Evolutionary conservation across 2,113 vertebrate species (phyloP).

Genomic region (Tragelaphus scriptus): DNA sequence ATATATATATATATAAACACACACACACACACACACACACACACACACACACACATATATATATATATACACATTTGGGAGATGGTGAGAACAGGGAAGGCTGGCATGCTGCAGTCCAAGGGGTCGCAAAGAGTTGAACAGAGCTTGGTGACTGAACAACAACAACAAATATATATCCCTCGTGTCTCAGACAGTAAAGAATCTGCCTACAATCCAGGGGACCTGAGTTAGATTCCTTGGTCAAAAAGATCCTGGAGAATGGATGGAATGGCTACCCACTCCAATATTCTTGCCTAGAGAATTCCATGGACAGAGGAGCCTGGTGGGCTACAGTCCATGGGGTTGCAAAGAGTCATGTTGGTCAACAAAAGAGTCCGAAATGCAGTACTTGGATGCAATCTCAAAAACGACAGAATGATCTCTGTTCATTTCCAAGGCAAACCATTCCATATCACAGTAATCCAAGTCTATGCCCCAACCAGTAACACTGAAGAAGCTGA

Average conservation of each 20-base stretch:
- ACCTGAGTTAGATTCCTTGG: background rate
- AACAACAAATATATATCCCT: background rate
- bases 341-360: background rate
- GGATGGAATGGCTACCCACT: background rate
- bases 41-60: no score
- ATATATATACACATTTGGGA: background rate
- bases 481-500: no score
- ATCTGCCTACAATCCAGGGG: background rate
- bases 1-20: no score
- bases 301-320: background rate
- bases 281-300: background rate
- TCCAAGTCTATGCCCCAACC: no score
- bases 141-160: background rate
- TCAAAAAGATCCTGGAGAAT: background rate
- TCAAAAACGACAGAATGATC: no score
- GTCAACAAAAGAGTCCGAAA: no score
- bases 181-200: background rate
- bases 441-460: no score
- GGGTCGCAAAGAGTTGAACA: rapidly evolving
- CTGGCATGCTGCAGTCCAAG: background rate
- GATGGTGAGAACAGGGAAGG: no score
- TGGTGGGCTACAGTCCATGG: background rate
- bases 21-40: no score
- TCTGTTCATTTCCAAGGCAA: no score
- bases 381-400: no score